Conservation (phyloP, 2,888 invertebrate species). For the Netelia virgata region DNA sequence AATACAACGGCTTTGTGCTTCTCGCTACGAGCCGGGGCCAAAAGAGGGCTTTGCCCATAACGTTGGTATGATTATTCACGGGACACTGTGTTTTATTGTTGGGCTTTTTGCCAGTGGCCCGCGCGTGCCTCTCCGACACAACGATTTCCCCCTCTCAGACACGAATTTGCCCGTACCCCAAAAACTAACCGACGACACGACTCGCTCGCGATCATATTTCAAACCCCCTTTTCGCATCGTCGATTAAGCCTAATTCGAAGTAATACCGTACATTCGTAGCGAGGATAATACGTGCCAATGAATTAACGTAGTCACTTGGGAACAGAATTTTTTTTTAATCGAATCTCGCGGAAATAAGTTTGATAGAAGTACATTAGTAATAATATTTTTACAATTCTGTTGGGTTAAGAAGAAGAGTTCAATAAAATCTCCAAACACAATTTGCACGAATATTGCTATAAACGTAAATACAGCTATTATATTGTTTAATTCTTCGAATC, state of each 20-base stretch:
- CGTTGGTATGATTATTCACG: conserved; percentile 84
- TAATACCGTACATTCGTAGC: not conserved
- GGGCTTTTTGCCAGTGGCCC: conserved; percentile 51
- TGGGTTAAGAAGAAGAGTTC: no score
- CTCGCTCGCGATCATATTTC: conserved; percentile 9
- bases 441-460: no score
- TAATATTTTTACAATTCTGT: not conserved
- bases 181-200: conserved; percentile 64
- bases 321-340: not conserved
- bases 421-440: no score
- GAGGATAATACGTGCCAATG: conserved; percentile 24
- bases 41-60: conserved; percentile 68
- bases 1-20: conserved; percentile 78
- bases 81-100: conserved; percentile 84
- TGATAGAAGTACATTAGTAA: not conserved
- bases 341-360: not conserved
- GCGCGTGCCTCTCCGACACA: conserved; percentile 64
- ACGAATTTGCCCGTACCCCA: conserved; percentile 42
- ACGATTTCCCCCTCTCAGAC: conserved; percentile 59
- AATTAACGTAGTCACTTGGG: not conserved
- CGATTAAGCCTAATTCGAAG: conserved; percentile 57
- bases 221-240: conserved; percentile 29
- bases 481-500: no score
- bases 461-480: no score
- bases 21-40: conserved; percentile 78